Evolutionary conservation across 2,888 invertebrate genomes (phyloP), one percentile per base, ranked within the genome.

Genomic region (Sarcophaga rosellei): DNA sequence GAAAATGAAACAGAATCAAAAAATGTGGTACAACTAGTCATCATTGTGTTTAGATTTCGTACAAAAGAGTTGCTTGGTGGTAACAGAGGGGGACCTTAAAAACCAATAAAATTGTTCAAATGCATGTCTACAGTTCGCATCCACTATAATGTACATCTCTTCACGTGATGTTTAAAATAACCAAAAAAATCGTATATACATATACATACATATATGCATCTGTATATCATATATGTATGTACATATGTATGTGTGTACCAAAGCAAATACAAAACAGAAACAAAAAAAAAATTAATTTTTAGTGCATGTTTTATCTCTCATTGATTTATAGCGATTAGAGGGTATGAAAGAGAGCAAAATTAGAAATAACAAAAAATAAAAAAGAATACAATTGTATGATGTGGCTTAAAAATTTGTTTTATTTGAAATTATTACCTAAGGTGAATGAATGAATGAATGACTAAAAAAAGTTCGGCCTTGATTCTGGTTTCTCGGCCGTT

Each of bases 11-110:
- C n/a, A 44, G 11, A 20, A 61, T 47, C 62, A 45, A 61, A 53
- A 78, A 78, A 83, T 61, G 75, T 79, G 21, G 69, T 79, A 84
- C 74, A 69, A 69, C 79, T 79, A 74, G 79, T 79, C 65, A 20
- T 79, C 65, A 20, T 44, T 75, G 15, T 65, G 69, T 79, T 63
- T 47, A 53, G 35, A 61, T 45, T 81, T 35, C 44, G 44, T 44
- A 59, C 17, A 57, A 62, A 66, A 23, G 63, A 23, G 45, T 57
- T 23, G 12, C 15, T 76, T 63, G 4, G 44, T 44, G 35, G 74
- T 8, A 62, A 17, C 17, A 53, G 53, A 53, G 53, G 53, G 53
- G 17, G 53, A 53, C 12, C 5, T 53, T 20, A 61, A 77, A 77
- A 82, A 81, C 75, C 69, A 75, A 63, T 77, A 82, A 62, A 69